Evolutionary conservation across 2,113 vertebrate species (phyloP).

Genomic region (Nerophis lumbriciformis): DNA sequence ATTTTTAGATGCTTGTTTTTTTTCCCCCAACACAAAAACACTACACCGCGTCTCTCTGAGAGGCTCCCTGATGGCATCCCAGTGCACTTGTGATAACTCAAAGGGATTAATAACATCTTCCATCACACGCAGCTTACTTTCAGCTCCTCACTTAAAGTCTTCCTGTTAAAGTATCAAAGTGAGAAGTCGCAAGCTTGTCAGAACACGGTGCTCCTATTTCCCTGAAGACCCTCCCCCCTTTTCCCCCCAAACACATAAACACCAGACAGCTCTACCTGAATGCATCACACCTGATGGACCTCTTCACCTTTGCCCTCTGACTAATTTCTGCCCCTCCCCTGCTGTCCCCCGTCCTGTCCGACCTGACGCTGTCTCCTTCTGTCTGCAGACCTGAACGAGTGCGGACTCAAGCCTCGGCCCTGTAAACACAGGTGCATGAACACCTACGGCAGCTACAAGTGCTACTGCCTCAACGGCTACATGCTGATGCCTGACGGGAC

Average conservation of each 20-base stretch:
- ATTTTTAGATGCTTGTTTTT: background rate
- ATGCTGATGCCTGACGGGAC: slow-evolving; percentile 92
- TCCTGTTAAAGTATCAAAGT: slow-evolving; percentile 51
- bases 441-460: slow-evolving; percentile 93
- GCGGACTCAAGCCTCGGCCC: slow-evolving; percentile 89
- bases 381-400: slow-evolving; percentile 91
- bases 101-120: slow-evolving; percentile 42
- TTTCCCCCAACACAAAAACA: slow-evolving; percentile 22
- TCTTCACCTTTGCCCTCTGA: slow-evolving; percentile 46
- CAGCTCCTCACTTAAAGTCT: slow-evolving; percentile 36
- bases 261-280: background rate
- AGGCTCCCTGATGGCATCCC: slow-evolving; percentile 14
- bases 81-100: slow-evolving; percentile 32
- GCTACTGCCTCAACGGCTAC: slow-evolving; percentile 93
- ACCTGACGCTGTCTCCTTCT: slow-evolving; percentile 37
- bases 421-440: slow-evolving; percentile 98
- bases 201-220: slow-evolving; percentile 43
- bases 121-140: slow-evolving; percentile 44
- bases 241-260: slow-evolving; percentile 14
- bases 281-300: slow-evolving; percentile 20
- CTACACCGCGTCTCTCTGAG: slow-evolving; percentile 1
- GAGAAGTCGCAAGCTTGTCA: slow-evolving; percentile 33
- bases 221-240: slow-evolving; percentile 14
- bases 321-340: slow-evolving; percentile 39
- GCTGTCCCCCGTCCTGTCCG: slow-evolving; percentile 21